A percentile compares a stretch with the other conserved stretches of the same genome.
These are phyloP conservation scores for Phyllotreta striolata DNA, from an alignment of 2,888 invertebrate species.

Conservation along the genomic window DNA sequence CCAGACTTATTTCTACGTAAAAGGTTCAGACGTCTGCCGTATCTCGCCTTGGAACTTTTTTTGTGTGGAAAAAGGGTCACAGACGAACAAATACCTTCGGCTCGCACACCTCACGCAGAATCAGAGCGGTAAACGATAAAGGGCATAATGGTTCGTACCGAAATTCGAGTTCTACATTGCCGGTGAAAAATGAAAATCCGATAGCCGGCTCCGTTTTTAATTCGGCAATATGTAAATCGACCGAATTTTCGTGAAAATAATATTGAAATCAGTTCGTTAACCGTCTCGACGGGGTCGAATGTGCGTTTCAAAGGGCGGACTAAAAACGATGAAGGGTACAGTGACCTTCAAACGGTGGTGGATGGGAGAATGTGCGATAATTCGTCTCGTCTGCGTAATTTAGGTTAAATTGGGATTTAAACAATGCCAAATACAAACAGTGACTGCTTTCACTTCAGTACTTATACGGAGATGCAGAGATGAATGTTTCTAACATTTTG, in stretches of 20 bases:
- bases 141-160: neutral
- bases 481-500: no score
- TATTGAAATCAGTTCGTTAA: no score
- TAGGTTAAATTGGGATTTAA: constrained; percentile 6
- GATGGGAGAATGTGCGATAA: constrained; percentile 4
- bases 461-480: neutral
- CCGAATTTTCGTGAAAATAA: no score
- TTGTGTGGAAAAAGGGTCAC: constrained; percentile 11
- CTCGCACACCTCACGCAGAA: constrained; percentile 10
- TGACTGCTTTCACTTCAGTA: neutral
- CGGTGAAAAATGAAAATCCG: neutral
- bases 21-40: constrained; percentile 7
- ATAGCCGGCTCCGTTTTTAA: no score
- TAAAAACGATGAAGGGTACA: constrained; percentile 2
- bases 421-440: neutral
- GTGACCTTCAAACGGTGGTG: constrained; percentile 13
- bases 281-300: no score
- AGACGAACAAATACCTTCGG: constrained; percentile 22
- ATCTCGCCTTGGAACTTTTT: constrained; percentile 8
- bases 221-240: no score
- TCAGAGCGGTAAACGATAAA: constrained; percentile 1
- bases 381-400: constrained; percentile 10
- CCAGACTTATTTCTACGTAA: neutral
- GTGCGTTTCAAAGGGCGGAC: neutral
- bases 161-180: neutral